Conservation (phyloP, 2,113 vertebrate genomes). For the Isurus oxyrinchus region DNA sequence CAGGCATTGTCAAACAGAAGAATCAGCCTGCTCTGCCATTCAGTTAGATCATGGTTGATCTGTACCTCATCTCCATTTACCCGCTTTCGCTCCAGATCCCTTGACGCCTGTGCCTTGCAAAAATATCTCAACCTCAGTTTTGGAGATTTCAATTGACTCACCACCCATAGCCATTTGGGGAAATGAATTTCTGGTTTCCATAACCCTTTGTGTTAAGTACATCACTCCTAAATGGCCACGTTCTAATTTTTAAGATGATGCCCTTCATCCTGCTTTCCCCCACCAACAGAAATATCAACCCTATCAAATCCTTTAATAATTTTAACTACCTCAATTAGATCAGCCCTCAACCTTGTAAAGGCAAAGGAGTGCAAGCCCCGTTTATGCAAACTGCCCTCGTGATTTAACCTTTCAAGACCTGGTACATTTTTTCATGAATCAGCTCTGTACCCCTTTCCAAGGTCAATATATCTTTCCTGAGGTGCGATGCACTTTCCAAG, state of each 20-base stretch:
- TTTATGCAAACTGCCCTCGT: neutral
- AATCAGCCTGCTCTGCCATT: neutral
- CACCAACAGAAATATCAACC: neutral
- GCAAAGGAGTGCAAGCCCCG: neutral
- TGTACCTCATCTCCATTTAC: neutral
- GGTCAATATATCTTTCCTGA: neutral
- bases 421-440: neutral
- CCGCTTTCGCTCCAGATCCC: neutral
- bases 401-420: neutral
- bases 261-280: neutral
- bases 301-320: neutral
- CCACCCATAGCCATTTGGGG: neutral
- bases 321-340: neutral
- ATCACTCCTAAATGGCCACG: neutral
- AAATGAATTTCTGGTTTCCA: neutral
- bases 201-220: neutral
- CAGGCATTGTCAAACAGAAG: neutral
- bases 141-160: neutral
- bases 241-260: neutral
- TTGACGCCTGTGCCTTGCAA: neutral
- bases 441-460: neutral
- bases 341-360: neutral
- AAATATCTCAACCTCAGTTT: neutral
- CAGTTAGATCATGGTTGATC: neutral
- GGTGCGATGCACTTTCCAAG: neutral